Conservation (phyloP, 2,797 vertebrate species). For the Heteromormyrus szaboi region DNA sequence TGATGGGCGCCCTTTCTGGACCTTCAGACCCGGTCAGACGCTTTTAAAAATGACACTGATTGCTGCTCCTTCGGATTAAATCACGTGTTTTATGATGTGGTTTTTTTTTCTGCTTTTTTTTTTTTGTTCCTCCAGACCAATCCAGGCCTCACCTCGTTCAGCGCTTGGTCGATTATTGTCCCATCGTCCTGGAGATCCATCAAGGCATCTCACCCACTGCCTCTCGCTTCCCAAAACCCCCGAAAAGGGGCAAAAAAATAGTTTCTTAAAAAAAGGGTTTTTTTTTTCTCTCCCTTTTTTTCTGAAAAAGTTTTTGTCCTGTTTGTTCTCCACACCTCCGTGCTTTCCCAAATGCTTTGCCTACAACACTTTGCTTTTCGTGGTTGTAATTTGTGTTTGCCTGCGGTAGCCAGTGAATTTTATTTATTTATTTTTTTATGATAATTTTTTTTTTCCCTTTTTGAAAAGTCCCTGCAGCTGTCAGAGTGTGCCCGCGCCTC, state of each 20-base stretch:
- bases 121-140: not conserved
- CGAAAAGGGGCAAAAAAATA: slow-evolving; percentile 39
- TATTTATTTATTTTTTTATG: slow-evolving; percentile 48
- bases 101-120: not conserved
- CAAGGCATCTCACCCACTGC: not conserved
- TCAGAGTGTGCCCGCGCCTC: slow-evolving; percentile 64
- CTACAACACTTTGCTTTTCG: slow-evolving; percentile 43
- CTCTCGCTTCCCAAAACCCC: not conserved
- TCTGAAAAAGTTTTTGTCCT: slow-evolving; percentile 40
- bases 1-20: slow-evolving; percentile 9
- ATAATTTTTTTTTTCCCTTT: slow-evolving; percentile 35
- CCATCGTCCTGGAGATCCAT: not conserved
- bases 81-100: not conserved
- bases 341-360: slow-evolving; percentile 53
- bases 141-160: slow-evolving; percentile 9
- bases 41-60: not conserved
- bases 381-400: slow-evolving; percentile 42
- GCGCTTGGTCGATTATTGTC: not conserved
- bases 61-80: not conserved
- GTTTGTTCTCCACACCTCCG: slow-evolving; percentile 45
- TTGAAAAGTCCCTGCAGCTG: slow-evolving; percentile 61
- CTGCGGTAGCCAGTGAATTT: slow-evolving; percentile 61
- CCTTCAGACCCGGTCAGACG: not conserved
- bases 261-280: slow-evolving; percentile 36
- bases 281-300: not conserved